Conservation (phyloP, 2,113 vertebrate genomes). For the Thinocorus orbignyianus region DNA sequence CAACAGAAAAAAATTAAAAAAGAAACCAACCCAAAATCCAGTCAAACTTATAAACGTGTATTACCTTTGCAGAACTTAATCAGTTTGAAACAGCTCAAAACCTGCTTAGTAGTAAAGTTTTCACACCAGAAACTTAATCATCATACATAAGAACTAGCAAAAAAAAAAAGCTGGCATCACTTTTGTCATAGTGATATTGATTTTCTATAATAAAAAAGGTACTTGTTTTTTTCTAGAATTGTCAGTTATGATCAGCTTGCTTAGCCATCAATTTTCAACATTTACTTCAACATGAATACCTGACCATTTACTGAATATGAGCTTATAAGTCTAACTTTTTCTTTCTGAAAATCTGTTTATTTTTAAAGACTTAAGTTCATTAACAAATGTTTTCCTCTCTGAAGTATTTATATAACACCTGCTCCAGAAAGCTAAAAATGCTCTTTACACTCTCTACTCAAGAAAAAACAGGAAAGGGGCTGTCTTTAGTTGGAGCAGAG, state of each 20-base stretch:
- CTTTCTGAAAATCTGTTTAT: background rate
- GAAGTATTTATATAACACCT: background rate
- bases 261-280: background rate
- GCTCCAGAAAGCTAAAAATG: background rate
- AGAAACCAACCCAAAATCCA: background rate
- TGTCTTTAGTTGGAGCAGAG: background rate
- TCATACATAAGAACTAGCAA: background rate
- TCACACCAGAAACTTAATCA: background rate
- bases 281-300: background rate
- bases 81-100: background rate
- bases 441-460: background rate
- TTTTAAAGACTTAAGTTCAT: background rate
- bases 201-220: background rate
- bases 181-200: background rate
- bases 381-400: background rate
- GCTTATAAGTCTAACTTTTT: background rate
- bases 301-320: background rate
- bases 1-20: background rate
- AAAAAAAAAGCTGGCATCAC: background rate
- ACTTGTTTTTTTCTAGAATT: background rate
- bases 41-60: background rate
- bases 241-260: background rate
- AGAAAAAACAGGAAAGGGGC: background rate
- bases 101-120: background rate
- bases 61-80: background rate